Evolutionary conservation across 2,113 vertebrate genomes (phyloP), one percentile per base, ranked within the genome.

Genomic region (Coracopsis vasa): DNA sequence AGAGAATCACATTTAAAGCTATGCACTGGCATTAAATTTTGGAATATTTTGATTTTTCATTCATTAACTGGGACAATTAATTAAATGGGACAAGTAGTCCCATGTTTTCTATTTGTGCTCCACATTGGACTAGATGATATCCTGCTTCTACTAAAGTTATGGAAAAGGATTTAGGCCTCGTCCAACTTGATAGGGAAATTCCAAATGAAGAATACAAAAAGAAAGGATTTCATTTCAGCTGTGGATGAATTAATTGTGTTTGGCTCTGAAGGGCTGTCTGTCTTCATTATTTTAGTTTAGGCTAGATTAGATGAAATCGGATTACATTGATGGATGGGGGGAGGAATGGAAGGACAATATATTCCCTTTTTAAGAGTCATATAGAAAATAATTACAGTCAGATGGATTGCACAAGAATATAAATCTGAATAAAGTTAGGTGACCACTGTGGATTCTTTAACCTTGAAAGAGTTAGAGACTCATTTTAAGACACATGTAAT

Each of bases 201-300:
- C 37, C 25, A 54, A 66, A 35, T 62, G 7, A 42, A 71, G 45
- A 41, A 42, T 42, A 45, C 19, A 29, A 45, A 81, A 79, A 75
- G 39, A 64, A 9, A 35, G 33, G 56, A 31, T 44, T 69, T 84
- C 2, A 39, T 71, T 92, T 88, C 56, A 73, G 23, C 39, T 92
- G 35, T 70, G n/a, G 35, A 18, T 53, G 42, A 73, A 90, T 88
- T 86, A 91, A 94, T 83, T 83, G 45, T 60, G 31, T 88, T 94
- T 73, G 39, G 50, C n/a, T 94, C 60, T 72, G 66, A 75, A 86
- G 81, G 84, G 44, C 51, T 95, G 85, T 80, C 90, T 62, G 35
- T 83, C 87, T 86, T 94, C 79, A 67, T 93, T 94, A 80, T 80
- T 88, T 95, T 86, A 86, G 56, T 72, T 87, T 77, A 58, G 81